A percentile compares a stretch with the other conserved stretches of the same genome.
phyloP scores from a whole-genome alignment of 1,140 invertebrate species.

The Bombus impatiens region DNA sequence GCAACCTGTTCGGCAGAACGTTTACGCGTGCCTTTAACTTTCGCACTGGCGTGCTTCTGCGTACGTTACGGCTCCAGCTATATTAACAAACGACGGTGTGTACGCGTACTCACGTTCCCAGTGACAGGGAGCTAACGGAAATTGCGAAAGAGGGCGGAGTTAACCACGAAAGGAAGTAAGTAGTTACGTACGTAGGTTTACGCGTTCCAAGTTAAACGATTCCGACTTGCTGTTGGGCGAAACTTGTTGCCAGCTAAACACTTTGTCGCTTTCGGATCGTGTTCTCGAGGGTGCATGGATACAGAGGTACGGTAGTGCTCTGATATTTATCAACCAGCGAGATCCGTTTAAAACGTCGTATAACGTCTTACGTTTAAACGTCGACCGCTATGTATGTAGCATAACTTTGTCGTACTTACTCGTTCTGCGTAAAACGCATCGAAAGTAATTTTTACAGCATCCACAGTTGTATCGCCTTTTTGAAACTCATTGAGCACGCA shows the following conservation, averaged over 20 bases:
- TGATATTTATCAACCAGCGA: background rate
- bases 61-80: background rate
- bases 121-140: no score
- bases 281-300: no score
- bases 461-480: no score
- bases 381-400: no score
- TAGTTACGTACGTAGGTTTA: background rate
- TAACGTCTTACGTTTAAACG: no score
- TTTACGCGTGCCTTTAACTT: constrained; percentile 21
- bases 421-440: no score
- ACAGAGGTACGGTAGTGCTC: background rate
- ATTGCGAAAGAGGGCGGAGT: background rate
- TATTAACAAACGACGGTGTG: constrained; percentile 25
- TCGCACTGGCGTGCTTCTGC: constrained; percentile 28
- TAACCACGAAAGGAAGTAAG: background rate
- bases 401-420: no score
- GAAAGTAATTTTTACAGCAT: no score
- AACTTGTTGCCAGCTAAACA: constrained; percentile 5
- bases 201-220: background rate
- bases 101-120: background rate
- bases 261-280: background rate
- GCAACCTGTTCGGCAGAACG: constrained; percentile 30
- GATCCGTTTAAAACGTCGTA: no score
- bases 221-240: background rate
- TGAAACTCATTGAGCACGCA: no score